Evolutionary conservation across 2,888 invertebrate species (phyloP).

Genomic region (Ormyrus nitidulus): DNA sequence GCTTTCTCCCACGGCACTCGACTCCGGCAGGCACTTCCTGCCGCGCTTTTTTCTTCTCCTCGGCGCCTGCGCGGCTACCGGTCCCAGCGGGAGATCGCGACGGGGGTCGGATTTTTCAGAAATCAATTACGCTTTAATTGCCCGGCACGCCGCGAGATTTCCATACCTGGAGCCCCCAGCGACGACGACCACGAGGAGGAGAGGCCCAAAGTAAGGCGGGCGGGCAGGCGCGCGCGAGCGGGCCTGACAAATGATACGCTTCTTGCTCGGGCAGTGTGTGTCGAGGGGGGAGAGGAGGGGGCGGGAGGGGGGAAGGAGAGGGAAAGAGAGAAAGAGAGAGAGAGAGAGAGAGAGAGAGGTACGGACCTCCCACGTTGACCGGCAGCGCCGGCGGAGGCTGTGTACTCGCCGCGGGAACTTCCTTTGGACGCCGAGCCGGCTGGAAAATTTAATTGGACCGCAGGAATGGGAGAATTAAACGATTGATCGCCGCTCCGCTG

Average conservation of each 20-base stretch:
- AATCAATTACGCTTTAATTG: conserved; percentile 38
- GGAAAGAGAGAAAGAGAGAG: background rate
- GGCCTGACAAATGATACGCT: conserved; percentile 44
- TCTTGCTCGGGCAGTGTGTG: background rate
- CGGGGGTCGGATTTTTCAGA: conserved; percentile 67
- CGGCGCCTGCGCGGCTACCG: conserved; percentile 69
- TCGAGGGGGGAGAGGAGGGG: background rate
- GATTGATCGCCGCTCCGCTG: background rate
- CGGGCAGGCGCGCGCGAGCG: conserved; percentile 2
- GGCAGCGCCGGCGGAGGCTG: background rate
- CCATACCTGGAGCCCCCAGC: conserved; percentile 11
- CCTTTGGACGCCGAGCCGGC: conserved; percentile 4
- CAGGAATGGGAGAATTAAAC: background rate
- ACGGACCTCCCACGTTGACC: conserved; percentile 52
- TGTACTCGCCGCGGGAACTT: conserved; percentile 21
- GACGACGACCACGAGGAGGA: background rate
- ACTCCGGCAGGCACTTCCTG: conserved; percentile 59
- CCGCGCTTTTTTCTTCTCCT: too few relatives aligned
- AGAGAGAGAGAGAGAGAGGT: background rate
- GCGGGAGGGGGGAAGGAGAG: background rate
- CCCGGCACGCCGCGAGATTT: conserved; percentile 4
- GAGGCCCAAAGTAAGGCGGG: background rate
- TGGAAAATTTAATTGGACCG: conserved; percentile 17
- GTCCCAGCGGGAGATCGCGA: conserved; percentile 75
- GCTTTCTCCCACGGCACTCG: too few relatives aligned